Evolutionary conservation across 2,113 vertebrate genomes (phyloP).

Genomic region (Grammomys dolichurus): DNA sequence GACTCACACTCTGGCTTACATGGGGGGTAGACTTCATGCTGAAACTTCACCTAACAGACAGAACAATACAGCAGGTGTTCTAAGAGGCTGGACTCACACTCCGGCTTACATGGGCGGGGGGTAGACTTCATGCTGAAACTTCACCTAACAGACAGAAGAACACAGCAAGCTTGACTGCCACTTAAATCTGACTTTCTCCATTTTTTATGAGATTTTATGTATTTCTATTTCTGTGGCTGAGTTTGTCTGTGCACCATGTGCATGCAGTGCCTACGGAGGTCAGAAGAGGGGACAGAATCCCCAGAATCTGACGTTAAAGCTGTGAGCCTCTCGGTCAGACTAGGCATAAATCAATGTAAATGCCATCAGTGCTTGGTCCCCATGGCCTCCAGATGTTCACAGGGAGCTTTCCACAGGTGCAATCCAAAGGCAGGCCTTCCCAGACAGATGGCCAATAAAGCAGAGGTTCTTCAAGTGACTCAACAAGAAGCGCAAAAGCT

Average conservation of each 20-base stretch:
- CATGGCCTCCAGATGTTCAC: accelerated
- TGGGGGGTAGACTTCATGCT: constrained; percentile 96
- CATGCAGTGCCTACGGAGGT: neutral
- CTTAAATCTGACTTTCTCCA: neutral
- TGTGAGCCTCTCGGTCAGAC: neutral
- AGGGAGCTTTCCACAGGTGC: neutral
- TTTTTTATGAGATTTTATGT: neutral
- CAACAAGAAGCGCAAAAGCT: neutral
- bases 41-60: constrained; percentile 85
- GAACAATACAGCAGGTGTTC: neutral
- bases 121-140: constrained; percentile 98
- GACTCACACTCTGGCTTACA: constrained; percentile 81
- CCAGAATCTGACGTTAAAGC: neutral
- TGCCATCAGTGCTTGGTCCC: no score
- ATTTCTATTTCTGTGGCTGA: neutral
- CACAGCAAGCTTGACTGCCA: neutral
- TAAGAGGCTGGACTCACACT: no score
- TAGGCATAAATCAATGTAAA: neutral
- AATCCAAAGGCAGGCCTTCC: neutral
- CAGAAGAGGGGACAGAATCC: neutral
- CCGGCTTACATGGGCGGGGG: constrained; percentile 78
- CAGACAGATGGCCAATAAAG: neutral
- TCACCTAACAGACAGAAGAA: neutral
- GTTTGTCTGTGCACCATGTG: neutral
- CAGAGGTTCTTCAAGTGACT: neutral